Conservation (phyloP, 2,113 vertebrate species). For the Nannospalax galili region DNA sequence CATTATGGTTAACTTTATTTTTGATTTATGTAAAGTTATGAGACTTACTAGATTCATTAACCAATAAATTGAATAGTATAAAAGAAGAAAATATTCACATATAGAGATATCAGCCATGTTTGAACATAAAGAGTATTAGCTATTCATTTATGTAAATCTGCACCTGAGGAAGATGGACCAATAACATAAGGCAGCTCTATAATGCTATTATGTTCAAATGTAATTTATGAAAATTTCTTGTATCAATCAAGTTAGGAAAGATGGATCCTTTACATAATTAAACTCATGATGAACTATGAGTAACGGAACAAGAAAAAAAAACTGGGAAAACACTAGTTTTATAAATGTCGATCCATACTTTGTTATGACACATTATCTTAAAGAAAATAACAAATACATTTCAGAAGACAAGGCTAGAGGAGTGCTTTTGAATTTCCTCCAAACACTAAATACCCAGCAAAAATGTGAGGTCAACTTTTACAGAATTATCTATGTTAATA, state of each 20-base stretch:
- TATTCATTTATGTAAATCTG: background rate
- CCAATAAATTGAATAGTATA: constrained; percentile 45
- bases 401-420: background rate
- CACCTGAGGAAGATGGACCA: background rate
- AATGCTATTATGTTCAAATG: background rate
- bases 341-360: background rate
- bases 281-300: constrained; percentile 42
- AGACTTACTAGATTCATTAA: constrained; percentile 34
- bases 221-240: constrained; percentile 17
- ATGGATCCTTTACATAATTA: constrained; percentile 54
- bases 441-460: background rate
- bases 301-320: constrained; percentile 31
- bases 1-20: constrained; percentile 27
- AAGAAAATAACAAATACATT: background rate
- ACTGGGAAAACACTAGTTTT: constrained; percentile 45
- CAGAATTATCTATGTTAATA: background rate
- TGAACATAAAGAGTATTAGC: background rate
- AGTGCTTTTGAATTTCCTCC: background rate
- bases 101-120: background rate
- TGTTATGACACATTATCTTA: background rate
- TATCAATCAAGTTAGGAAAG: constrained; percentile 40
- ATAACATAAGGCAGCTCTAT: background rate
- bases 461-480: background rate
- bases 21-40: constrained; percentile 39
- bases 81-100: background rate